These are phyloP conservation scores for Oxyura jamaicensis DNA, from an alignment of 2,113 vertebrate species.

Conservation along the genomic window DNA sequence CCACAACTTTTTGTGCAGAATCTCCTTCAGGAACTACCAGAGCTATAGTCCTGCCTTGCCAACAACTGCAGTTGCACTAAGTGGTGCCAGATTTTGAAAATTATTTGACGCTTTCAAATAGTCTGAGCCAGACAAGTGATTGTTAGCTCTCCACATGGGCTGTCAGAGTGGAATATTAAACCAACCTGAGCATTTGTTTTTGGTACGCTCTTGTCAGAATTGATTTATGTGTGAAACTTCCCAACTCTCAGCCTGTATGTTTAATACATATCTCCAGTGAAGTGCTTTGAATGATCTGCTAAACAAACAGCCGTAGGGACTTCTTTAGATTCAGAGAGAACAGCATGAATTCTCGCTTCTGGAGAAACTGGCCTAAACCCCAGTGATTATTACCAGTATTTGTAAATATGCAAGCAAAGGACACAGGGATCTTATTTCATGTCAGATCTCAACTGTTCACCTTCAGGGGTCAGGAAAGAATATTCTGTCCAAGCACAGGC, in stretches of 20 bases:
- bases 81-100: neutral
- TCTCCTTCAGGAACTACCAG: neutral
- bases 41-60: neutral
- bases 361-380: neutral
- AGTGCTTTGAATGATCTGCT: neutral
- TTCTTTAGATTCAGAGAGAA: neutral
- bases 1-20: neutral
- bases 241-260: neutral
- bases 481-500: neutral
- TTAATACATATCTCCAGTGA: neutral
- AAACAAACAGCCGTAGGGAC: neutral
- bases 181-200: neutral
- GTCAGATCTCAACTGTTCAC: neutral
- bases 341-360: neutral
- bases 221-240: neutral
- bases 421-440: neutral
- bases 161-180: neutral
- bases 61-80: neutral
- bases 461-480: neutral
- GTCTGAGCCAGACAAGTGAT: rapidly evolving
- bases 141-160: neutral
- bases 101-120: neutral
- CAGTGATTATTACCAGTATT: neutral
- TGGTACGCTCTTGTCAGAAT: neutral
- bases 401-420: neutral